Base-by-base conservation (phyloP, 2,888 invertebrate species). In the Tetheella fluctuosa region DNA sequence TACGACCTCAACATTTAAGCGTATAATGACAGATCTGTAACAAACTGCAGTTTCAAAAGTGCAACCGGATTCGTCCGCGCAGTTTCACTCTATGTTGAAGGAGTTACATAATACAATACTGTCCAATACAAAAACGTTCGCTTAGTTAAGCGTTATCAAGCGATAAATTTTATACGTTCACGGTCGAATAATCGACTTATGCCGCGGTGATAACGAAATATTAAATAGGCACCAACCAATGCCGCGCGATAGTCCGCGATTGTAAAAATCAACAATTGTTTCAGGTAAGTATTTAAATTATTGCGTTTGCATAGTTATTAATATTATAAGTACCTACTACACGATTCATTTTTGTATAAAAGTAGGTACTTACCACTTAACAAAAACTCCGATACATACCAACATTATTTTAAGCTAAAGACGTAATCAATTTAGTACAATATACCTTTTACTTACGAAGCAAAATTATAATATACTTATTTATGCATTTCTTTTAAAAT, bases 91-190 rank as follows among this genome's bases (percentile, higher is more conserved):
- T 67, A 61, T 70, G 73, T 75, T 77, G 80, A 81, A 79, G 83
- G 78, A 76, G 71, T 84, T 84, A 83, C 66, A 68, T 83, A 82
- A 85, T 59, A 30, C 64, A 66, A 64, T 65, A 67, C 71, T 73
- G 71, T 76, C 65, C 72, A 71, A 77, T 71, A 78, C 76, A 80
- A 77, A 79, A 73, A 70, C 68, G 65, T 73, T 74, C 69, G 74
- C 69, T 75, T 70, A 79, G 76, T 71, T 48, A 62, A 61, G 55
- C 62, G 75, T 83, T 88, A 88, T 87, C 86, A 77, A 67, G 64
- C 83, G 85, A 87, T 88, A 87, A 83, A 81, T 85, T 85, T 81
- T 83, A 84, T 84, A 81, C 82, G 81, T 83, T 81, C 77, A 83
- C 83, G 83, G 82, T 78, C 83, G 77, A 82, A 81, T 83, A 84